A percentile compares a stretch with the other conserved stretches of the same genome.
Conservation (phyloP, 2,888 invertebrate species). For the Brenthis hecate region DNA sequence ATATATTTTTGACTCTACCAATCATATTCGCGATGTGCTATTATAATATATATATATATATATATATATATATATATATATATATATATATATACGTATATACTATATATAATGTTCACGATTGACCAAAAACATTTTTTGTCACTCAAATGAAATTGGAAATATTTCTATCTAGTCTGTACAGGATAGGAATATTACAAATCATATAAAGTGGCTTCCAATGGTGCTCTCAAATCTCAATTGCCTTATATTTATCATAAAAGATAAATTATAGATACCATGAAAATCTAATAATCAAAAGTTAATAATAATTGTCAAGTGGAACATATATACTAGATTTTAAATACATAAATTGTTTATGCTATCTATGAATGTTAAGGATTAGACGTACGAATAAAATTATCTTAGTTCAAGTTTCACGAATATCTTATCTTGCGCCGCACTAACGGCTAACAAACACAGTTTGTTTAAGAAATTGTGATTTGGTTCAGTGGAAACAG, state of each 20-base stretch:
- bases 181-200: too few species aligned
- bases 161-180: too few species aligned
- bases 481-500: conserved; percentile 14
- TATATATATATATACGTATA: too few species aligned
- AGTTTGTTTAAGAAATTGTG: conserved; percentile 11
- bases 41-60: too few species aligned
- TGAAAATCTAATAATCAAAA: conserved; percentile 2
- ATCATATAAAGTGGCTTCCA: too few species aligned
- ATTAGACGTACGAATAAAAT: conserved; percentile 21
- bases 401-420: conserved; percentile 23
- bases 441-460: conserved; percentile 19
- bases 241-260: background rate
- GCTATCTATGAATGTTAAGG: conserved; percentile 25
- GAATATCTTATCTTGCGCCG: conserved; percentile 31
- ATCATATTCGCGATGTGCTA: too few species aligned
- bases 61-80: too few species aligned
- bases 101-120: too few species aligned
- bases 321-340: conserved; percentile 11
- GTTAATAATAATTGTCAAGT: conserved; percentile 1
- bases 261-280: background rate
- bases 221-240: too few species aligned
- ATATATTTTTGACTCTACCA: too few species aligned
- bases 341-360: conserved; percentile 13
- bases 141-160: too few species aligned
- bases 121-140: too few species aligned